Evolutionary conservation across 1,140 invertebrate genomes (phyloP).

Genomic region (Theocolax elegans): DNA sequence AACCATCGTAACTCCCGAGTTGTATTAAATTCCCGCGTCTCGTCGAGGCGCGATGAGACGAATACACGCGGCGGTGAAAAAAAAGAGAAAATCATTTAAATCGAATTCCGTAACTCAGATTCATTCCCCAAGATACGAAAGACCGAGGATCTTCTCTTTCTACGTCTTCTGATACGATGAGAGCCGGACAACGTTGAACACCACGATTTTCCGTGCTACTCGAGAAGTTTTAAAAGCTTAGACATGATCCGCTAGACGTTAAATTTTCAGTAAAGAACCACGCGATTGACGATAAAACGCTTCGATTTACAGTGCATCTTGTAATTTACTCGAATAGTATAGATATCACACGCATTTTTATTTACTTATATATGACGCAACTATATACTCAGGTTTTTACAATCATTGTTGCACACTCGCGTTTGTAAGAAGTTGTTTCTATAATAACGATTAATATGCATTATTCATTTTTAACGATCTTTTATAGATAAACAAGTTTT

Average conservation of each 20-base stretch:
- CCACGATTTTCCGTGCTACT: neutral
- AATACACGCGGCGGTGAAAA: neutral
- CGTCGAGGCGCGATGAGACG: neutral
- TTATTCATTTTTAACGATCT: too few relatives aligned
- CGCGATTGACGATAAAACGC: constrained; percentile 10
- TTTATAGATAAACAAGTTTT: too few relatives aligned
- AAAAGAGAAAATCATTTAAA: constrained; percentile 37
- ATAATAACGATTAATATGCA: too few relatives aligned
- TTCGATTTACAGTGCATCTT: neutral
- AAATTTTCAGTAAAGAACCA: neutral
- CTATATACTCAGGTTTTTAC: too few relatives aligned
- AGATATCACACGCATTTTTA: too few relatives aligned
- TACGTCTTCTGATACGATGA: neutral
- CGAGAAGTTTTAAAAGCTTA: neutral
- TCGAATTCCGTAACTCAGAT: constrained; percentile 36
- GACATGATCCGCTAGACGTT: neutral
- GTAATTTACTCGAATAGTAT: too few relatives aligned
- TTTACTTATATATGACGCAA: too few relatives aligned
- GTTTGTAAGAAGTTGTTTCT: too few relatives aligned
- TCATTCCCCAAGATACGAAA: constrained; percentile 23
- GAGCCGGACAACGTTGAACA: neutral
- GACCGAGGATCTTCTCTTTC: neutral
- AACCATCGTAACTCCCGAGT: constrained; percentile 4
- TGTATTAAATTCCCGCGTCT: constrained; percentile 22
- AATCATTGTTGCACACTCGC: too few relatives aligned